Evolutionary conservation across 1,140 invertebrate genomes (phyloP).

Genomic region (Diprion similis): DNA sequence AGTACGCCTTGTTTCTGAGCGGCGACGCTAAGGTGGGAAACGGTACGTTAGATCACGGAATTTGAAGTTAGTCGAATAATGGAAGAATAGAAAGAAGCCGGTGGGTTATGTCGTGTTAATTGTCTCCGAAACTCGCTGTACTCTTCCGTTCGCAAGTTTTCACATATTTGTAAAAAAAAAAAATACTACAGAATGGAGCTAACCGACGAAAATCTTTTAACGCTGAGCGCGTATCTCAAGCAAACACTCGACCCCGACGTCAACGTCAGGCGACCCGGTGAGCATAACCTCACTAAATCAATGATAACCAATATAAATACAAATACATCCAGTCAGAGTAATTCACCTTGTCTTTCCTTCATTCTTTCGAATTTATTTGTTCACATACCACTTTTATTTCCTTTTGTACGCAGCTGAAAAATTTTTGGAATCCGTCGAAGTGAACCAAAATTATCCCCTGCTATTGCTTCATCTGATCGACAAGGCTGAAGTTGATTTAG

Average conservation of each 20-base stretch:
- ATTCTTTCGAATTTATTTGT: no score
- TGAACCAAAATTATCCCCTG: slow-evolving; percentile 90
- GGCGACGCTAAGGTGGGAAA: no score
- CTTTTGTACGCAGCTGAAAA: slow-evolving; percentile 81
- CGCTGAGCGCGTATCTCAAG: slow-evolving; percentile 82
- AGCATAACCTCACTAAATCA: slow-evolving; percentile 33
- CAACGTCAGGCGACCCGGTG: slow-evolving; percentile 83
- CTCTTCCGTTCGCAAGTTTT: no score
- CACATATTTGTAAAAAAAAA: background rate
- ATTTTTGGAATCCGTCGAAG: slow-evolving; percentile 88
- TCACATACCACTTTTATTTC: slow-evolving; percentile 12
- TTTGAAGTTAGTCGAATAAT: no score
- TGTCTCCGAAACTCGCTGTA: no score
- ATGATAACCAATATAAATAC: slow-evolving; percentile 15
- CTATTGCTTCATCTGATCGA: slow-evolving; percentile 86
- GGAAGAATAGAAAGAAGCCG: no score
- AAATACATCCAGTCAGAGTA: background rate
- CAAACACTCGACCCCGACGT: slow-evolving; percentile 89
- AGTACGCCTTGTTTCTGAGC: no score
- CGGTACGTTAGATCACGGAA: no score
- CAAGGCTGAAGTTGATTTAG: slow-evolving; percentile 77
- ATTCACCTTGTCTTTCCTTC: slow-evolving; percentile 16
- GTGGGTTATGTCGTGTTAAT: no score
- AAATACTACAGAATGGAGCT: slow-evolving; percentile 72
- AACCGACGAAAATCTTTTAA: slow-evolving; percentile 80